A percentile compares a stretch with the other conserved stretches of the same genome.
phyloP scores from a whole-genome alignment of 2,888 invertebrate genomes.

The Diaphora mendica region DNA sequence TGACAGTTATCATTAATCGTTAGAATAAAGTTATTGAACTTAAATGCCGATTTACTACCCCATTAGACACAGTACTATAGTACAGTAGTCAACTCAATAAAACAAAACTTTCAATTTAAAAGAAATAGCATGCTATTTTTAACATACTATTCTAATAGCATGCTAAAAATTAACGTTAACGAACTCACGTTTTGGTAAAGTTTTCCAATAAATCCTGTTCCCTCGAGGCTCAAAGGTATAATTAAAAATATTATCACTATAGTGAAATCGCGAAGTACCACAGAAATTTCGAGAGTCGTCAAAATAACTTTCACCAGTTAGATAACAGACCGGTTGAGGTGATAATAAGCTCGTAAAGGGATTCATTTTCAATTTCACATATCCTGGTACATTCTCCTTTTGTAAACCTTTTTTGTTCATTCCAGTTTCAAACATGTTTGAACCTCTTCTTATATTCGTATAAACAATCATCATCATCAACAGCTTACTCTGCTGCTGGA shows the following conservation, averaged over 20 bases:
- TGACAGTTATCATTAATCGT: too few relatives aligned
- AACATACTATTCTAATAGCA: neutral
- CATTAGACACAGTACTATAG: too few relatives aligned
- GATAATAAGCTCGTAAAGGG: slow-evolving; percentile 18
- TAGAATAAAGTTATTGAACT: too few relatives aligned
- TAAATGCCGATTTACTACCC: too few relatives aligned
- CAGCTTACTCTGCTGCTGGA: too few relatives aligned
- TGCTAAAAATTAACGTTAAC: neutral
- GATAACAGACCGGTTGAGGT: slow-evolving; percentile 38
- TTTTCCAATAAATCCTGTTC: neutral
- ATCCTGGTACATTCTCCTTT: neutral
- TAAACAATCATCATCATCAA: too few relatives aligned
- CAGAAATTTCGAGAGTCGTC: slow-evolving; percentile 34
- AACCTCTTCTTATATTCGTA: too few relatives aligned
- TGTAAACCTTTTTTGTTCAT: neutral
- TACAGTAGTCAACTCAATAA: too few relatives aligned
- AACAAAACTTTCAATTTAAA: too few relatives aligned
- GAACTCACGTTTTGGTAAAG: neutral
- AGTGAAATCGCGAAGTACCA: slow-evolving; percentile 30
- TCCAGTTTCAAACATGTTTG: neutral
- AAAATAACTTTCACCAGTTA: slow-evolving; percentile 48
- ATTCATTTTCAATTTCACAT: slow-evolving; percentile 5
- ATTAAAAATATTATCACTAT: slow-evolving; percentile 5
- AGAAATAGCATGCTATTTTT: too few relatives aligned
- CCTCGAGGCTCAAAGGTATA: neutral